Conservation (phyloP, 2,888 invertebrate genomes). For the Nebria salina region DNA sequence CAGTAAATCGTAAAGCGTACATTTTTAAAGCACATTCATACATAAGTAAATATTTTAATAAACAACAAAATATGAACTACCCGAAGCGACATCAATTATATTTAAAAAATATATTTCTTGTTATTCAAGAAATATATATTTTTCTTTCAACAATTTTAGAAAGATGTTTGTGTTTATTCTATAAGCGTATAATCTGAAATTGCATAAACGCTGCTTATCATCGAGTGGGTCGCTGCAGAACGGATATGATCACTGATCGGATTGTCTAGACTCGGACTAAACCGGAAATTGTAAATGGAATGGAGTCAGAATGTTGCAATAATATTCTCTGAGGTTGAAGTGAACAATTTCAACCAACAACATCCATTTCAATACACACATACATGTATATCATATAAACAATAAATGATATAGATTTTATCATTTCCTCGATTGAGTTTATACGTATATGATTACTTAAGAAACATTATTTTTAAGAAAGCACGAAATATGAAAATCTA, state of each 20-base stretch:
- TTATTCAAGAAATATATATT: no score
- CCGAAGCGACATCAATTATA: no score
- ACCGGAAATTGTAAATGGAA: slow-evolving; percentile 38
- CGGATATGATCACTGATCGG: slow-evolving; percentile 41
- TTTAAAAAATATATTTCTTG: no score
- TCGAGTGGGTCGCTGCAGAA: background rate
- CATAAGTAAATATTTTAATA: background rate
- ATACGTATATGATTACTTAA: no score
- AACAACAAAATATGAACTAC: background rate
- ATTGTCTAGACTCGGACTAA: slow-evolving; percentile 34
- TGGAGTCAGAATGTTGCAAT: slow-evolving; percentile 23
- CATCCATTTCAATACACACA: background rate
- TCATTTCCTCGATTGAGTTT: no score
- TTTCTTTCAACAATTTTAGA: no score
- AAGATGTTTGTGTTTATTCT: background rate
- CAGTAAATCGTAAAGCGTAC: background rate
- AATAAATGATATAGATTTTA: no score
- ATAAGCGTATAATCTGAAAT: background rate
- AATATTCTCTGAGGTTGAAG: background rate
- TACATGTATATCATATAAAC: no score
- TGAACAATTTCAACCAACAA: background rate
- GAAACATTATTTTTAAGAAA: no score
- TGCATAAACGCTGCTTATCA: background rate
- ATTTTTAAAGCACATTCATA: background rate
- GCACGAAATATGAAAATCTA: no score